A percentile compares a stretch with the other conserved stretches of the same genome.
These are phyloP conservation scores for Mantis religiosa DNA, from an alignment of 2,888 invertebrate species.

Conservation along the genomic window DNA sequence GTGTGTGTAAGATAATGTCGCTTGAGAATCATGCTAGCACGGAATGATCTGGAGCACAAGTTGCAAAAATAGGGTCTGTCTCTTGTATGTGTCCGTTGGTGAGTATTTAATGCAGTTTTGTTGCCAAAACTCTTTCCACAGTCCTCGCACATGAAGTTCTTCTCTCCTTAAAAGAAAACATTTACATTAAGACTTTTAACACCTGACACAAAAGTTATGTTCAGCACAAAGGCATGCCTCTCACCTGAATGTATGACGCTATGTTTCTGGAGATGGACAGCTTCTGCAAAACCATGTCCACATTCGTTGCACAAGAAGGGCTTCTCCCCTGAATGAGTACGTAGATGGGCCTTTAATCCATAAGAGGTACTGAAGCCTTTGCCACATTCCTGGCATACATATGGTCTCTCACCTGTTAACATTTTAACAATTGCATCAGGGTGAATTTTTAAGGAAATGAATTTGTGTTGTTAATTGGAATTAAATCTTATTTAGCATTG, in stretches of 20 bases:
- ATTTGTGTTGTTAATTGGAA: too few relatives aligned
- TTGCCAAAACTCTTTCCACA: conserved; percentile 44
- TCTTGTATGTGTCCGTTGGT: conserved; percentile 52
- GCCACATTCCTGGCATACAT: conserved; percentile 56
- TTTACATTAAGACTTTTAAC: not conserved
- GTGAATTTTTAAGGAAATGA: too few relatives aligned
- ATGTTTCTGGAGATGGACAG: conserved; percentile 67
- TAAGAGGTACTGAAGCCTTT: conserved; percentile 57
- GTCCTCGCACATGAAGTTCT: conserved; percentile 41
- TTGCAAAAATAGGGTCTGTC: conserved; percentile 57
- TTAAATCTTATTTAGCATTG: too few relatives aligned
- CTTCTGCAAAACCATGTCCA: conserved; percentile 55
- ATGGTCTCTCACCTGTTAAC: conserved; percentile 49
- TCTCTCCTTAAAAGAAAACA: conserved; percentile 39
- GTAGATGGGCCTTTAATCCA: conserved; percentile 56
- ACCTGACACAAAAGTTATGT: too few relatives aligned
- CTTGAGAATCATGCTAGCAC: conserved; percentile 62
- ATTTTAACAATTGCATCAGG: not conserved
- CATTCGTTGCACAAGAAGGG: conserved; percentile 60
- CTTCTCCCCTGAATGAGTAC: conserved; percentile 60
- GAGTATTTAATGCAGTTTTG: conserved; percentile 44
- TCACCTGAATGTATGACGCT: conserved; percentile 54
- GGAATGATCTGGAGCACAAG: conserved; percentile 63
- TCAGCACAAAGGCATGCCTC: conserved; percentile 53
- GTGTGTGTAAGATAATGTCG: conserved; percentile 66